Percentiles rank a stretch among this genome's conserved stretches.
phyloP scores from a whole-genome alignment of 1,140 invertebrate species.

The Drosophila malerkotliana region DNA sequence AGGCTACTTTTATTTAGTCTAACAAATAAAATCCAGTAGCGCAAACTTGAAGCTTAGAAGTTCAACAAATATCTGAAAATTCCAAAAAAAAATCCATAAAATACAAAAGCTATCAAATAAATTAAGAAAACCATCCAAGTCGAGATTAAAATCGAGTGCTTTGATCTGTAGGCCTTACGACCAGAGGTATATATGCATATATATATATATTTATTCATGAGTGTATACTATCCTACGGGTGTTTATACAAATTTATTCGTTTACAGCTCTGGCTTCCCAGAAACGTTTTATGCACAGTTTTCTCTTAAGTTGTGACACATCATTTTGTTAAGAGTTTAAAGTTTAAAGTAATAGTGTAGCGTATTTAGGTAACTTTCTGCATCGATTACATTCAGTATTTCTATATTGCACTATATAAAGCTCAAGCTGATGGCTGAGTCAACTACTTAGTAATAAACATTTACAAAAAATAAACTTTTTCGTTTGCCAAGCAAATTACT shows the following conservation, averaged over 20 bases:
- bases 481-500: conserved; percentile 47
- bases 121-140: too few relatives aligned
- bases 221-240: conserved; percentile 27
- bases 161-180: conserved; percentile 19
- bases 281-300: conserved; percentile 70
- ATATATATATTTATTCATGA: conserved; percentile 48
- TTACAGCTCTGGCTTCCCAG: conserved; percentile 8
- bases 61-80: too few relatives aligned
- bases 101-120: too few relatives aligned
- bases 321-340: conserved; percentile 14
- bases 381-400: conserved; percentile 24
- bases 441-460: conserved; percentile 52
- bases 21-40: too few relatives aligned
- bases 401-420: conserved; percentile 66
- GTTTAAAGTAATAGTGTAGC: conserved; percentile 5
- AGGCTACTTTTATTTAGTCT: too few relatives aligned
- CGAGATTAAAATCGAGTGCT: too few relatives aligned
- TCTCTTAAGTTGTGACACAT: conserved; percentile 41
- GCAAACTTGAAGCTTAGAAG: too few relatives aligned
- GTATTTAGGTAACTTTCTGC: conserved; percentile 31
- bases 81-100: too few relatives aligned
- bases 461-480: conserved; percentile 45
- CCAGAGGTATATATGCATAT: conserved; percentile 60
- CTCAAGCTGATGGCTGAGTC: conserved; percentile 40
- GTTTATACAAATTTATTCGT: conserved; percentile 18